Percentiles rank a stretch among this genome's conserved stretches.
Conservation (phyloP, 2,797 vertebrate species). For the Danio aesculapii region DNA sequence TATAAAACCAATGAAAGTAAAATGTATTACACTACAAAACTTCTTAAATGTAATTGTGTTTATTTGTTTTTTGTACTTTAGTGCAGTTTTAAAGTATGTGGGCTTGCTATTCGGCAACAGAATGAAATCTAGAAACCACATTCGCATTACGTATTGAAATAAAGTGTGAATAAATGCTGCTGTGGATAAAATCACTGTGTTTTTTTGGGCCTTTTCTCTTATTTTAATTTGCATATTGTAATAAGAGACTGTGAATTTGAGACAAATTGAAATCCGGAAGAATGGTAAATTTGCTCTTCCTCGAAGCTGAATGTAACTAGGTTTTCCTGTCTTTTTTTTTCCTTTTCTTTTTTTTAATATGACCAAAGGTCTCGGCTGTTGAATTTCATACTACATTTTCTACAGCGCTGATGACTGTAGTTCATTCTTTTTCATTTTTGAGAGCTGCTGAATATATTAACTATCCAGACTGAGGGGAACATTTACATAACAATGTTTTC, state of each 20-base stretch:
- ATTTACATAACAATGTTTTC: too few relatives aligned
- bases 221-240: conserved; percentile 45
- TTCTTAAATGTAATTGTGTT: too few relatives aligned
- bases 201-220: conserved; percentile 10
- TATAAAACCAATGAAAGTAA: too few relatives aligned
- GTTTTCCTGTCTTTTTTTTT: neutral
- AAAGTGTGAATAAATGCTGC: conserved; percentile 37
- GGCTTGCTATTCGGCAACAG: conserved; percentile 1
- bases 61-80: too few relatives aligned
- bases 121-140: conserved; percentile 33
- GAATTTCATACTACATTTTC: neutral
- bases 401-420: neutral
- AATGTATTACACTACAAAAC: too few relatives aligned
- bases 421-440: neutral
- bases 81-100: neutral
- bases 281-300: neutral
- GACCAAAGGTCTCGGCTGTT: neutral
- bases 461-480: neutral
- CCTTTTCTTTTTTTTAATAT: neutral
- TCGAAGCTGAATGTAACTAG: neutral
- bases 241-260: conserved; percentile 14
- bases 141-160: conserved; percentile 35
- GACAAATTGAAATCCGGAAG: conserved; percentile 39
- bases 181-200: conserved; percentile 13
- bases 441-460: neutral